Conservation (phyloP, 2,113 vertebrate species). For the Dipodomys stephensi region DNA sequence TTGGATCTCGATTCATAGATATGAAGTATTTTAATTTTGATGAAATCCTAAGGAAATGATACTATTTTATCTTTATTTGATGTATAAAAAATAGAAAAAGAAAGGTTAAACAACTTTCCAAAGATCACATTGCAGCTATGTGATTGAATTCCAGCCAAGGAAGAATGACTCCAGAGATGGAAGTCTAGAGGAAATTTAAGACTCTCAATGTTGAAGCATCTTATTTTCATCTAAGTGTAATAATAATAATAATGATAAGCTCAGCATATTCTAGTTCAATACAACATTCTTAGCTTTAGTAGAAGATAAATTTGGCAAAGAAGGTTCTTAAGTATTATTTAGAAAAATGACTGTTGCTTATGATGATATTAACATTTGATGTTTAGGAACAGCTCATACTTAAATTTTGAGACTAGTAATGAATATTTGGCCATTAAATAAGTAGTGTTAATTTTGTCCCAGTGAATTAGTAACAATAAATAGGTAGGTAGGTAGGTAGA, state of each 20-base stretch:
- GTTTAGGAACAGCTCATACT: neutral
- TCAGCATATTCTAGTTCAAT: neutral
- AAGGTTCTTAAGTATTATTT: neutral
- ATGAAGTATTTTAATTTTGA: conserved; percentile 28
- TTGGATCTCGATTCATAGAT: neutral
- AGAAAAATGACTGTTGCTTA: neutral
- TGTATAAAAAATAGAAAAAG: neutral
- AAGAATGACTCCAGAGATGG: neutral
- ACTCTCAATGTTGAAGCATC: neutral
- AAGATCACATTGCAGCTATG: neutral
- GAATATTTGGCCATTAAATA: neutral
- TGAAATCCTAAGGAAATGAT: neutral
- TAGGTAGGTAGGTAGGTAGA: too few relatives aligned
- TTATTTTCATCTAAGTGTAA: conserved; percentile 9
- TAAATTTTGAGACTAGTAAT: neutral
- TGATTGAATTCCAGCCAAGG: neutral
- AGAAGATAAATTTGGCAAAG: conserved; percentile 22
- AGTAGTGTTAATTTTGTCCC: neutral
- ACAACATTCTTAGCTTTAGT: conserved; percentile 22
- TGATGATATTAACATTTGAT: neutral
- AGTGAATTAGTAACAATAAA: neutral
- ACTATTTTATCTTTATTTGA: neutral
- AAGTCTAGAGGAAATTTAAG: neutral
- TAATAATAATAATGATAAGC: neutral
- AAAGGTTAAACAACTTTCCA: neutral